Base-by-base conservation (phyloP, 1,140 invertebrate genomes). In the Cyphomyrmex costatus region DNA sequence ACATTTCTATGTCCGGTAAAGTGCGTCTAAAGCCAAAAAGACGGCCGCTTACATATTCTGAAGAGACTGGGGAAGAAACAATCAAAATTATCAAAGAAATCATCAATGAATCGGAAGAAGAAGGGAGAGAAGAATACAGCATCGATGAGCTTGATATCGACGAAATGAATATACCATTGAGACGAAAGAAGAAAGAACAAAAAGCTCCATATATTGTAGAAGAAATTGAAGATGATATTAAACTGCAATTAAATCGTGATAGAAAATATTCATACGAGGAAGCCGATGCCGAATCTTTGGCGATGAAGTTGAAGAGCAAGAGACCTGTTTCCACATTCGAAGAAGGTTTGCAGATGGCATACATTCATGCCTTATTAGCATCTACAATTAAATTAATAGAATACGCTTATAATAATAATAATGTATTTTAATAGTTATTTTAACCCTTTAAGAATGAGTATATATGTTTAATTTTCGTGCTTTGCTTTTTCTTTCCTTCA, bases 1-100 rank as follows among this genome's bases (percentile, higher is more conserved):
- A 98, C 94, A 97, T 98, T 86, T 97, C 97, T 6, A 97, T 98
- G 96, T 97, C 97, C 14, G 97, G 97, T 82, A 98, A 97, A 95
- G 96, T 98, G 4, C 97, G 97, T 95, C 86, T 98, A n/a, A 98
- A 96, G 87, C 94, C 97, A 90, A 97, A 97, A 56, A 97, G 96
- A 92, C 95, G 95, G 80, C 96, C 96, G 78, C 95, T 95, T 71
- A 97, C 97, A 8, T 97, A 96, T 93, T 96, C 95, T 10, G 97
- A 98, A 95, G 97, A 97, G 94, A 95, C 96, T 24, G 96, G 96
- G 53, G 97, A 98, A 95, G 96, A 97, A 82, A 97, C 96, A 3
- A 97, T 98, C 30, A 96, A 96, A 93, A 96, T 96, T 68, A 95
- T 97, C 60, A 97, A 97, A 96, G 97, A 97, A 94, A 96, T 97